Base-by-base conservation (phyloP, 2,797 vertebrate species). In the Fringilla coelebs region DNA sequence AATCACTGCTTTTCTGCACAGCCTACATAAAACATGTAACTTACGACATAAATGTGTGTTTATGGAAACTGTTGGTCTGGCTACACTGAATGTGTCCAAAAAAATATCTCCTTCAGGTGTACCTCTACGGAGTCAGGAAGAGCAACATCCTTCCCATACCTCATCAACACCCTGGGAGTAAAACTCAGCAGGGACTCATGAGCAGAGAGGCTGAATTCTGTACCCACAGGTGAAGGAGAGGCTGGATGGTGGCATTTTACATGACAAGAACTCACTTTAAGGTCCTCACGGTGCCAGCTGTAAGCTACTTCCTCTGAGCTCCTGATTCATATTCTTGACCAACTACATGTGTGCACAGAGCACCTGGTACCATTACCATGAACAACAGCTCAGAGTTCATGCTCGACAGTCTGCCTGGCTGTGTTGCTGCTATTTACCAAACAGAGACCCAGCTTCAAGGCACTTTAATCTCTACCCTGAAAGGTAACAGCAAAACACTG, bases 161-260 rank as follows among this genome's bases (percentile, higher is more conserved):
- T 52, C 24, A 41, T 17, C 55, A 83, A 66, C 3, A 31, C 31
- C 29, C 13, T 10, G 12, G 26, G 9, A 28, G 3, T 36, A 38
- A 90, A 62, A 31, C 21, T 70, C 25, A 62, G 9, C 32, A 63
- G 32, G 7, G 14, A 46, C 20, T 9, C 22, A 16, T 3, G 5
- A 60, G 28, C 3, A 3, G 11, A 60, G 9, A 62, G 43, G 24
- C 6, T 61, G 20, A 13, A 52, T 41, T 29, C 16, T 48, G 28
- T 21, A 51, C 9, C 14, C 24, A 8, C 0, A 0, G 10, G 6
- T 62, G 26, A 17, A 65, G 13, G 4, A 79, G 10, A 55, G 11
- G 15, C 21, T 74, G 25, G 24, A 16, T 13, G 28, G 7, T 8
- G 5, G 15, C 54, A 31, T 28, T 40, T 41, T 12, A 19, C 18